phyloP scores from a whole-genome alignment of 2,113 vertebrate genomes.

The Phaethornis superciliosus region DNA sequence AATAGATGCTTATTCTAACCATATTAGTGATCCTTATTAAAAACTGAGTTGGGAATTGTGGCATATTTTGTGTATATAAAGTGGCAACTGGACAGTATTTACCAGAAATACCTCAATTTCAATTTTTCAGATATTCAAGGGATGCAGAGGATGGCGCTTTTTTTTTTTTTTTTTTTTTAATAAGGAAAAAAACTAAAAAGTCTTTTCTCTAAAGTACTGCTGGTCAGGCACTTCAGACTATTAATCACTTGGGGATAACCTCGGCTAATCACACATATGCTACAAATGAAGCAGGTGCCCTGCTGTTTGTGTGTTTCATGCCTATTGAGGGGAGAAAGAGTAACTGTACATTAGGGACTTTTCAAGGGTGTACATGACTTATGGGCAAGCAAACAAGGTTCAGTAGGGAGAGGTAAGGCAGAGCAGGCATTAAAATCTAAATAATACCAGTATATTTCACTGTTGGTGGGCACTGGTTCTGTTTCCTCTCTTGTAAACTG shows the following conservation, averaged over 20 bases:
- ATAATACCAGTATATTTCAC: neutral
- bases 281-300: neutral
- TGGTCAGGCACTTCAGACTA: neutral
- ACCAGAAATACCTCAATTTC: neutral
- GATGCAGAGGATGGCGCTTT: neutral
- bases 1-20: neutral
- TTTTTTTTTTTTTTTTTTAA: neutral
- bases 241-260: neutral
- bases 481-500: neutral
- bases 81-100: neutral
- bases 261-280: neutral
- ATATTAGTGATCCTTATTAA: neutral
- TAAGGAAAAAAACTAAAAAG: neutral
- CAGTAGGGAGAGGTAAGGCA: neutral
- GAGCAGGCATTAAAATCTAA: conserved; percentile 6
- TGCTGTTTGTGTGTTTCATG: neutral
- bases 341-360: neutral
- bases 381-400: neutral
- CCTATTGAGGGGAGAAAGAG: neutral
- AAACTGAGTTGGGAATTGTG: neutral
- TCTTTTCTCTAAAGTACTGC: neutral
- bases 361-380: neutral
- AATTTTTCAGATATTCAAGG: neutral
- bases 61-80: neutral
- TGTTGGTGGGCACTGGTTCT: neutral